phyloP scores from a whole-genome alignment of 2,888 invertebrate genomes.

The Deroplatys truncata region DNA sequence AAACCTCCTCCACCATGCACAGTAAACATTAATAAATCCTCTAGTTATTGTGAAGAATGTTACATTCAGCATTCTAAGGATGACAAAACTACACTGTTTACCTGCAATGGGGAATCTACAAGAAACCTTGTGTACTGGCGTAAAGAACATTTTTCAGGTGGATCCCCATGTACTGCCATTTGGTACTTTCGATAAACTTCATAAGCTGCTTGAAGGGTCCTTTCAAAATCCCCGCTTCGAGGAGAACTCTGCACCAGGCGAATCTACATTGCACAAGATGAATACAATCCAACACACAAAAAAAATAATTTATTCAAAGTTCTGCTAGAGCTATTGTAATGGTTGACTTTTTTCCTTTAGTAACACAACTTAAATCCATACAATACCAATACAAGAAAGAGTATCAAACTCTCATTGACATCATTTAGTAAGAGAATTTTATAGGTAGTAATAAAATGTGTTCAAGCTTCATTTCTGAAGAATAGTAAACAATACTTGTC shows the following conservation, averaged over 20 bases:
- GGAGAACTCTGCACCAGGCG: conserved; percentile 62
- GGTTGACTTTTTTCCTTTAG: too few relatives aligned
- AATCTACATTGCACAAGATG: conserved; percentile 52
- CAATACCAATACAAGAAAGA: too few relatives aligned
- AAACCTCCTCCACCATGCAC: not conserved
- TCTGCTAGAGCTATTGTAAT: too few relatives aligned
- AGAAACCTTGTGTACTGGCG: conserved; percentile 78
- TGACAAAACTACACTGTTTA: conserved; percentile 42
- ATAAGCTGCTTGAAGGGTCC: conserved; percentile 54
- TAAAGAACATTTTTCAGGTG: conserved; percentile 66
- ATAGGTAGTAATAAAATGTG: too few relatives aligned
- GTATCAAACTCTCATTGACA: too few relatives aligned
- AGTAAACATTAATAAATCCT: too few relatives aligned
- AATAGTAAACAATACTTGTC: too few relatives aligned
- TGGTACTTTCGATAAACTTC: conserved; percentile 84
- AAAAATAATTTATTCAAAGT: not conserved
- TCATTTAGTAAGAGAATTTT: too few relatives aligned
- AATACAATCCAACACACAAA: conserved; percentile 22
- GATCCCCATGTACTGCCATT: conserved; percentile 77
- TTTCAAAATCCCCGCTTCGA: conserved; percentile 51
- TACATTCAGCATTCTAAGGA: not conserved
- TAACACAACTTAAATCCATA: too few relatives aligned
- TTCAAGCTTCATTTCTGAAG: too few relatives aligned
- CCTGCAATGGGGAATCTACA: conserved; percentile 80
- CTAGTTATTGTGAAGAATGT: not conserved